Conservation (phyloP, 2,888 invertebrate species). For the Ophonus ardosiacus region DNA sequence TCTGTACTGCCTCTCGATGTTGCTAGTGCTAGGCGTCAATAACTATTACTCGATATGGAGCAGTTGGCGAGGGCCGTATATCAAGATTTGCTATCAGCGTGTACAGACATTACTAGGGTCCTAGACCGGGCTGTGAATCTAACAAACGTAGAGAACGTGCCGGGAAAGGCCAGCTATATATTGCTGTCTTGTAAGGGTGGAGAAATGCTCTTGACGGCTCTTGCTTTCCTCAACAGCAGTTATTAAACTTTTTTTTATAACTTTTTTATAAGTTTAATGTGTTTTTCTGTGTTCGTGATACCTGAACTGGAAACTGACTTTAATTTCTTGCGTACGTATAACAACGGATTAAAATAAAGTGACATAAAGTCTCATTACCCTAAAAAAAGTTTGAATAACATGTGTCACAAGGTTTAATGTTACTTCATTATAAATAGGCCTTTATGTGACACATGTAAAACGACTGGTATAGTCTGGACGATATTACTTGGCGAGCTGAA, state of each 20-base stretch:
- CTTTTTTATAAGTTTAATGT: constrained; percentile 2
- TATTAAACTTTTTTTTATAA: constrained; percentile 5
- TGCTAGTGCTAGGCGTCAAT: constrained; percentile 8
- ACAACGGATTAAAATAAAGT: neutral
- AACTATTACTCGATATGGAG: constrained; percentile 20
- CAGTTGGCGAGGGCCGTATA: neutral
- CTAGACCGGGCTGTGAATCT: constrained; percentile 15
- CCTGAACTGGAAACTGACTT: neutral
- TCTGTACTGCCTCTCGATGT: neutral
- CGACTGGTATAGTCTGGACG: too few species aligned
- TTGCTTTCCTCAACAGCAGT: constrained; percentile 6
- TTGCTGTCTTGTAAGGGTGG: neutral
- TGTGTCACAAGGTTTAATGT: too few species aligned
- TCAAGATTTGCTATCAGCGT: constrained; percentile 37
- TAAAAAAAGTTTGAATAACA: too few species aligned
- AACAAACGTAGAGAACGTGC: constrained; percentile 34
- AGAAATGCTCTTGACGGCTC: constrained; percentile 9
- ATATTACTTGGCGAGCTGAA: too few species aligned
- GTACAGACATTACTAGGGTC: constrained; percentile 10
- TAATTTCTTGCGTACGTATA: neutral
- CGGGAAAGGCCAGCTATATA: constrained; percentile 11
- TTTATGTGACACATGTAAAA: too few species aligned
- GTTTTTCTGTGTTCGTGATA: neutral
- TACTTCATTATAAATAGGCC: too few species aligned
- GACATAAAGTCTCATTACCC: neutral